phyloP scores from a whole-genome alignment of 1,140 invertebrate genomes.

The Mactra quadrangularis region DNA sequence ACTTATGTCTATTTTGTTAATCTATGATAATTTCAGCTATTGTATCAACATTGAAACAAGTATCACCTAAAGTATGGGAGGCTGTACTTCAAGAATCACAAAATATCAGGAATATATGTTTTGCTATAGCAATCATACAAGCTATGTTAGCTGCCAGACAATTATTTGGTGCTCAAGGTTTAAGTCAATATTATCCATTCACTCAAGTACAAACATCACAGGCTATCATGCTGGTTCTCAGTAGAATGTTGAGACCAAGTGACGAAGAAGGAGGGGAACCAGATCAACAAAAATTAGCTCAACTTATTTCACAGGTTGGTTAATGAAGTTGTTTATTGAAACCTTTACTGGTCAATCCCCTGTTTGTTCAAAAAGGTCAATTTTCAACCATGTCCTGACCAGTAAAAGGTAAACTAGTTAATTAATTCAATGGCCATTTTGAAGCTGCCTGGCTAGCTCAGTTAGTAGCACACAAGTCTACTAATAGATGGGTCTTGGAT shows the following conservation, averaged over 20 bases:
- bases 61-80: conserved; percentile 67
- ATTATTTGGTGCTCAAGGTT: conserved; percentile 78
- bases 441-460: too few relatives aligned
- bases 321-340: too few relatives aligned
- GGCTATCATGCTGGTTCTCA: conserved; percentile 71
- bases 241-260: conserved; percentile 61
- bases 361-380: too few relatives aligned
- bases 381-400: too few relatives aligned
- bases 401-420: too few relatives aligned
- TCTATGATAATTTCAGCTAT: conserved; percentile 74
- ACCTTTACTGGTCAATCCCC: too few relatives aligned
- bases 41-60: conserved; percentile 72
- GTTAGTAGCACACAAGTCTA: too few relatives aligned
- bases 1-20: neutral
- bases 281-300: conserved; percentile 69
- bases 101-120: conserved; percentile 67
- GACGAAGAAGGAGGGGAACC: conserved; percentile 69
- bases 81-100: conserved; percentile 65
- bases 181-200: conserved; percentile 80
- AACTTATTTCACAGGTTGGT: conserved; percentile 72
- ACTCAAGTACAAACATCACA: conserved; percentile 73
- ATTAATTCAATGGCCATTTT: too few relatives aligned
- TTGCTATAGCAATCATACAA: conserved; percentile 76
- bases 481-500: too few relatives aligned
- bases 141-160: conserved; percentile 75